phyloP scores from a whole-genome alignment of 2,797 vertebrate species.

The Geotrypetes seraphini region DNA sequence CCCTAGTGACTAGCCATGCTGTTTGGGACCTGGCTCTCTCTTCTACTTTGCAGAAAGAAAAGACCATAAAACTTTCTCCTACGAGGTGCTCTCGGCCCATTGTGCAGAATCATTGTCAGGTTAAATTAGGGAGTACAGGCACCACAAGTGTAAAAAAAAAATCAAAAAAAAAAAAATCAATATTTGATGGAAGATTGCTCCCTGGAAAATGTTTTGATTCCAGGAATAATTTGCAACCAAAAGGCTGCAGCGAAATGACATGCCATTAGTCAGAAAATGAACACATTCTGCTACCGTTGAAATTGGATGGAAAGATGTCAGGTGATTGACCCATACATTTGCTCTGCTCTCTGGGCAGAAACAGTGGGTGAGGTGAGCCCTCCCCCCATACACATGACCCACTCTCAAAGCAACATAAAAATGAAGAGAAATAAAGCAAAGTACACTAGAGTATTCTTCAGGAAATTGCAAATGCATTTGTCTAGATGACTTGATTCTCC shows the following conservation, averaged over 20 bases:
- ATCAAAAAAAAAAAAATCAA: too few species aligned
- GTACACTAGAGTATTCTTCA: conserved; percentile 81
- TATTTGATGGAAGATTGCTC: conserved; percentile 99
- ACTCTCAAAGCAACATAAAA: conserved; percentile 63
- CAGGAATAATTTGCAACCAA: conserved; percentile 98
- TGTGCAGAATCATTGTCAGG: conserved; percentile 97
- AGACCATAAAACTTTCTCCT: conserved; percentile 84
- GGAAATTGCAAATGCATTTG: conserved; percentile 88
- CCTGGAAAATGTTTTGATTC: conserved; percentile 99
- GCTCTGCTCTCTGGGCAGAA: conserved; percentile 73
- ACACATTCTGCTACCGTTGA: conserved; percentile 98
- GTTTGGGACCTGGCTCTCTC: conserved; percentile 38
- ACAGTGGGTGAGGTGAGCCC: conserved; percentile 78
- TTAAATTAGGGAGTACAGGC: conserved; percentile 99
- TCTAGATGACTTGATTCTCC: conserved; percentile 65
- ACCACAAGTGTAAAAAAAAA: conserved; percentile 99
- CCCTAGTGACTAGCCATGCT: conserved; percentile 31
- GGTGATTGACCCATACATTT: conserved; percentile 91
- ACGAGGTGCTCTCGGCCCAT: conserved; percentile 96
- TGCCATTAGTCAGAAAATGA: conserved; percentile 99
- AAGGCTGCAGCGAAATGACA: conserved; percentile 97
- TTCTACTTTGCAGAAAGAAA: conserved; percentile 56
- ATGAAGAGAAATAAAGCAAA: conserved; percentile 32
- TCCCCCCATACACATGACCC: conserved; percentile 58
- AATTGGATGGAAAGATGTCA: conserved; percentile 99